Base-by-base conservation (phyloP, 2,113 vertebrate species). In the Prionailurus bengalensis region DNA sequence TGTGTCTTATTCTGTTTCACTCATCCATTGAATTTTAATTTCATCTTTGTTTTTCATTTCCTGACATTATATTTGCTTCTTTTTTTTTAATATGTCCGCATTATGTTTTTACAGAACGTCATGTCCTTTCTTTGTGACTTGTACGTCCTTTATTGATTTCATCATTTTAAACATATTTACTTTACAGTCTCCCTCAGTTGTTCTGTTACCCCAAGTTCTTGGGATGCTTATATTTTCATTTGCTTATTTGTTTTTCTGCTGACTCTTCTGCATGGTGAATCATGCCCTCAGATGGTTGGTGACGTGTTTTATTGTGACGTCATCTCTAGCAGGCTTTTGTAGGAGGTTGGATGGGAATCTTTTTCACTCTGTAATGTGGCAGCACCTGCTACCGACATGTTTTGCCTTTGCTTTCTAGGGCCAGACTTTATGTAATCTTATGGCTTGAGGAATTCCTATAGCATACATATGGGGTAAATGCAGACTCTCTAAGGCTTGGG, bases 381-480 rank as follows among this genome's bases (percentile, higher is more conserved):
- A 96, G 53, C 45, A 83, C 88, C 83, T 80, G 25, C 42, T 73
- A 86, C 48, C 95, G 58, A 94, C 31, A 17, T 81, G 61, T 74
- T 92, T 93, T 95, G 36, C 42, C 42, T 94, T 92, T 94, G 83
- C 79, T 94, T 84, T 94, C 70, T 89, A 51, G 65, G 65, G 15
- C 55, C 36, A 85, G n/a, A n/a, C 74, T 92, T 89, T 96, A 73
- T 61, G 51, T 81, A 94, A 78, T 91, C 29, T 97, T 95, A 89
- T 80, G 80, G 42, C 15, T 96, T 91, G n/a, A 71, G 19, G 17
- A 88, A 93, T 55, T 82, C 81, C 53, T 93, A 53, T 91, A 94
- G 86, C 91, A 85, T 78, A 27, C 33, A 94, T 73, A 9, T 83
- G 71, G 48, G 79, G 3, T 94, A 92, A 97, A 94, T 92, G 95